Evolutionary conservation across 2,113 vertebrate genomes (phyloP).

Genomic region (Hystrix brachyura): DNA sequence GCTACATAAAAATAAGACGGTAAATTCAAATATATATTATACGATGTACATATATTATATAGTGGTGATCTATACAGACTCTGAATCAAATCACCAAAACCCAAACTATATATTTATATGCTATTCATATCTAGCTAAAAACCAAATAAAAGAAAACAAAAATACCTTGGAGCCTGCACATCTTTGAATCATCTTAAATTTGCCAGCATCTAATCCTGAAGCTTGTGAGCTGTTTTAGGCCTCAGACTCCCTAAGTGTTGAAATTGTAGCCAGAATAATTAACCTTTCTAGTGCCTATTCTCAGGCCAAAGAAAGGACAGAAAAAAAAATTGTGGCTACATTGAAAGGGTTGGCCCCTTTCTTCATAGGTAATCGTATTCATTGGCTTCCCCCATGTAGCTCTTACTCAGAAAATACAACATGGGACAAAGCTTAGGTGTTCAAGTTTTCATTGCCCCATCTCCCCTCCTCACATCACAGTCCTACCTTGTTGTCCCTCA

Average conservation of each 20-base stretch:
- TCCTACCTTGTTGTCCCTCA: not conserved
- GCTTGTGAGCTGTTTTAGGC: not conserved
- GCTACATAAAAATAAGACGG: not conserved
- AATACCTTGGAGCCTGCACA: not conserved
- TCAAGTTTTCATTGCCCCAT: not conserved
- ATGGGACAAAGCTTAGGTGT: not conserved
- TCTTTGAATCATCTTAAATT: not conserved
- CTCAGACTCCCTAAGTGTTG: not conserved
- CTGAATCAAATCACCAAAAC: not conserved
- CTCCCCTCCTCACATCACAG: not conserved
- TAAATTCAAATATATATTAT: not conserved
- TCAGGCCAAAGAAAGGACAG: not conserved
- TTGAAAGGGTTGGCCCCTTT: not conserved
- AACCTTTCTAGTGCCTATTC: not conserved
- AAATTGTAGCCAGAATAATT: not conserved
- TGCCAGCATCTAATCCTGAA: not conserved
- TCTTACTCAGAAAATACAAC: not conserved
- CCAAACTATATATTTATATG: not conserved
- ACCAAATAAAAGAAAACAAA: not conserved
- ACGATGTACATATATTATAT: not conserved
- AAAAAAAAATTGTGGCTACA: not conserved
- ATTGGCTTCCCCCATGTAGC: not conserved
- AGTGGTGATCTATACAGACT: not conserved
- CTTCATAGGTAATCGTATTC: not conserved
- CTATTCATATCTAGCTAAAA: not conserved